Evolutionary conservation across 2,888 invertebrate genomes (phyloP), one percentile per base, ranked within the genome.

Genomic region (Baccha elongata): DNA sequence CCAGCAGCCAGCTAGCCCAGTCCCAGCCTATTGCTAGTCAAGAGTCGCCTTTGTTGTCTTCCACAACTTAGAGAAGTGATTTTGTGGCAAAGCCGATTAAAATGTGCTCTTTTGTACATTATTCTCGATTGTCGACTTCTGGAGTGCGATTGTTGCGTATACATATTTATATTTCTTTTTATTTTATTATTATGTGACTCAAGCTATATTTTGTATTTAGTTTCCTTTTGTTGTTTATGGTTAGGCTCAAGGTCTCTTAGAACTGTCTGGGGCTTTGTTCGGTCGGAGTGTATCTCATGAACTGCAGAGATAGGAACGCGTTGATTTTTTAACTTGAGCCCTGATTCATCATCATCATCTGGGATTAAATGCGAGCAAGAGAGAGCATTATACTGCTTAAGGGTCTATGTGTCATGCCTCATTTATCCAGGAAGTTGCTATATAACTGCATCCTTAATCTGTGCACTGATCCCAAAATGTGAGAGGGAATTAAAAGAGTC

Each of bases 231-330:
- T 53, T 74, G 58, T 46, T 32, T 58, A 35, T 52, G 62, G n/a
- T 68, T 71, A 19, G 44, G 78, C 78, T 83, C 83, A 83, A 83
- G 83, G 76, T 83, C 78, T 83, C 72, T 78, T 55, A 78, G 48
- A 67, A 21, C 48, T 48, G 83, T 83, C 83, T 83, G 83, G 72
- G 29, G 53, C 78, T 72, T 78, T 83, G 83, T 72, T 74, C 62
- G 21, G 37, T 13, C n/a, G 23, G 29, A 11, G 11, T 65, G 46
- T 46, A 10, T 53, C 19, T 53, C 40, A 10, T 15, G 15, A 8
- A 11, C 60, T 7, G 48, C 68, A 58, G 42, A 74, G 78, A 67
- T 68, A 55, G 68, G 13, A 40, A 21, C 26, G 73, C 46, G 37
- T 53, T 81, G 75, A 64, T 68, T 62, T 73, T 52, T 60, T 46